Percentiles rank a stretch among this genome's conserved stretches.
Conservation (phyloP, 2,888 invertebrate genomes). For the Zaprionus lineosus region DNA sequence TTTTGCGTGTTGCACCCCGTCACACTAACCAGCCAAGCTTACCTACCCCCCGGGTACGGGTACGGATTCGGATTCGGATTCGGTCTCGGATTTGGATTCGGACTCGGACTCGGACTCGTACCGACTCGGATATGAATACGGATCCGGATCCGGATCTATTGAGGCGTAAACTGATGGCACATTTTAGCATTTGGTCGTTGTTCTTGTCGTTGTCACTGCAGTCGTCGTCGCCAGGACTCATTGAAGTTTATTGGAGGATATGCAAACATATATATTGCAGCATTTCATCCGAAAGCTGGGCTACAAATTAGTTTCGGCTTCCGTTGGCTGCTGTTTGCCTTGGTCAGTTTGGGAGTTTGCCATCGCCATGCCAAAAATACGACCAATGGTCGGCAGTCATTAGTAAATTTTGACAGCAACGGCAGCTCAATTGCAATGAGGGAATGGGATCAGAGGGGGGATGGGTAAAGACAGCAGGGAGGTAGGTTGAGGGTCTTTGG, state of each 20-base stretch:
- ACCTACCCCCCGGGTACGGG: too few species aligned
- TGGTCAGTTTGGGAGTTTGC: constrained; percentile 12
- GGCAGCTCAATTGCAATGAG: constrained; percentile 47
- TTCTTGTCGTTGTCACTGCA: constrained; percentile 20
- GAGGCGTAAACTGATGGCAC: constrained; percentile 57
- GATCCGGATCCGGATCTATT: constrained; percentile 31
- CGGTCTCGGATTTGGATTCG: too few species aligned
- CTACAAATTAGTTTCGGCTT: constrained; percentile 58
- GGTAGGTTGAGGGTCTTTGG: too few species aligned
- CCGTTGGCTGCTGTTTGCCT: constrained; percentile 35
- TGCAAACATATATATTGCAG: constrained; percentile 71
- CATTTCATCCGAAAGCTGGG: constrained; percentile 40
- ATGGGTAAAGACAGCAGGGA: too few species aligned
- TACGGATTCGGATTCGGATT: too few species aligned
- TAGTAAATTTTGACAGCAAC: constrained; percentile 59
- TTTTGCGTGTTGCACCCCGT: constrained; percentile 9
- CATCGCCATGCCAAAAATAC: background rate
- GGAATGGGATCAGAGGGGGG: background rate
- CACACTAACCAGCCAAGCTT: background rate
- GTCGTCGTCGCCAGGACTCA: constrained; percentile 51
- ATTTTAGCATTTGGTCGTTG: constrained; percentile 62
- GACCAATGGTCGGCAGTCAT: constrained; percentile 52
- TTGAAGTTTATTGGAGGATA: constrained; percentile 73
- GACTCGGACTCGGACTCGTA: too few species aligned
- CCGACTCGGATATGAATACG: too few species aligned